Conservation (phyloP, 2,113 vertebrate species). For the Connochaetes taurinus region DNA sequence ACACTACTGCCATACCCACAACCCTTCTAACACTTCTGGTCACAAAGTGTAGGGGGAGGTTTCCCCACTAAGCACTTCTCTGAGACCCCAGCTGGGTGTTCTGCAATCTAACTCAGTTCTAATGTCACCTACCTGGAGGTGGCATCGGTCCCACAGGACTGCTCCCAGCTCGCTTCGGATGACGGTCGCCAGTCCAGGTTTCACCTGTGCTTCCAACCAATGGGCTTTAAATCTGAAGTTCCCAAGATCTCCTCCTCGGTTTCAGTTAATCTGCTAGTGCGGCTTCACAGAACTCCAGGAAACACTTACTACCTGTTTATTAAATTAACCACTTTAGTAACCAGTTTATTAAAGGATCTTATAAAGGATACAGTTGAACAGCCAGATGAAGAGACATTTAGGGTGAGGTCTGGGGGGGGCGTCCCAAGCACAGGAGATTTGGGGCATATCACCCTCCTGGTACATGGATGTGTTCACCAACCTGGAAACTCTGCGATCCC, state of each 20-base stretch:
- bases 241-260: not conserved
- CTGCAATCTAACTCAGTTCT: not conserved
- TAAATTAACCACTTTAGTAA: not conserved
- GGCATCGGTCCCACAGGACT: not conserved
- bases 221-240: not conserved
- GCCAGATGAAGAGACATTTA: not conserved
- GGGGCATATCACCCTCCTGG: not conserved
- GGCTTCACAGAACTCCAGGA: not conserved
- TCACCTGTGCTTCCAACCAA: not conserved
- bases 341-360: not conserved
- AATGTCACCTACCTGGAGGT: not conserved
- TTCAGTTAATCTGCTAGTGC: not conserved
- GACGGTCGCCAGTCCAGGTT: not conserved
- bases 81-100: not conserved
- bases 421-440: not conserved
- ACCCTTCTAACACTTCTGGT: not conserved
- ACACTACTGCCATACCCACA: not conserved
- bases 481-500: not conserved
- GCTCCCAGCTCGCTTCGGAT: not conserved
- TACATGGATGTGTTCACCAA: not conserved
- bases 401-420: not conserved
- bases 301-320: not conserved
- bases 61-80: not conserved
- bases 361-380: not conserved
- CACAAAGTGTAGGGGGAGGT: not conserved